phyloP scores from a whole-genome alignment of 1,140 invertebrate species.

The Trichonephila inaurata region DNA sequence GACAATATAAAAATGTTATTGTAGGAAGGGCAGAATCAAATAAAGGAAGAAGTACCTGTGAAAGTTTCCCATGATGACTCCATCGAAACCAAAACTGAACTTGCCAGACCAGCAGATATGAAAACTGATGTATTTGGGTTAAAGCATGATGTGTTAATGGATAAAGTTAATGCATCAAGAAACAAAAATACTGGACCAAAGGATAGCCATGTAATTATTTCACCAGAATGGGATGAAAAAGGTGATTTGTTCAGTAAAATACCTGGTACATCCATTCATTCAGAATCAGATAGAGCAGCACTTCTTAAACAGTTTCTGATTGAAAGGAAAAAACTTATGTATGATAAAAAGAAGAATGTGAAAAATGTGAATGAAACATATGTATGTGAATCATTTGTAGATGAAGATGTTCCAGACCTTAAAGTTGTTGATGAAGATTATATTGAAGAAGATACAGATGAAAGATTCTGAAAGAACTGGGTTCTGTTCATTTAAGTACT shows the following conservation, averaged over 20 bases:
- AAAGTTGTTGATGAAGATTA: slow-evolving; percentile 35
- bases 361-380: not conserved
- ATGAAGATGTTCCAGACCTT: not conserved
- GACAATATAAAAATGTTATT: not conserved
- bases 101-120: slow-evolving; percentile 44
- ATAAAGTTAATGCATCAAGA: slow-evolving; percentile 41
- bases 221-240: not conserved
- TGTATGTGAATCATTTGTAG: not conserved
- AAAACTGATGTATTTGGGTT: slow-evolving; percentile 64
- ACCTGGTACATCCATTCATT: slow-evolving; percentile 24
- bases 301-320: slow-evolving; percentile 55
- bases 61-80: not conserved
- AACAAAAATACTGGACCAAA: not conserved
- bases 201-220: not conserved
- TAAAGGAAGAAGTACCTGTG: not conserved
- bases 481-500: too few species aligned
- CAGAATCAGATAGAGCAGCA: not conserved
- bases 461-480: not conserved
- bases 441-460: slow-evolving; percentile 49
- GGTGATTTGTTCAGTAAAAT: slow-evolving; percentile 54
- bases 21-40: not conserved
- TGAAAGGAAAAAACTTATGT: slow-evolving; percentile 33
- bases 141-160: slow-evolving; percentile 48
- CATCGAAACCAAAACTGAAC: not conserved
- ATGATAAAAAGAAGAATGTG: not conserved